Evolutionary conservation across 2,797 vertebrate genomes (phyloP), one percentile per base, ranked within the genome.

Genomic region (Meriones psammophilus): DNA sequence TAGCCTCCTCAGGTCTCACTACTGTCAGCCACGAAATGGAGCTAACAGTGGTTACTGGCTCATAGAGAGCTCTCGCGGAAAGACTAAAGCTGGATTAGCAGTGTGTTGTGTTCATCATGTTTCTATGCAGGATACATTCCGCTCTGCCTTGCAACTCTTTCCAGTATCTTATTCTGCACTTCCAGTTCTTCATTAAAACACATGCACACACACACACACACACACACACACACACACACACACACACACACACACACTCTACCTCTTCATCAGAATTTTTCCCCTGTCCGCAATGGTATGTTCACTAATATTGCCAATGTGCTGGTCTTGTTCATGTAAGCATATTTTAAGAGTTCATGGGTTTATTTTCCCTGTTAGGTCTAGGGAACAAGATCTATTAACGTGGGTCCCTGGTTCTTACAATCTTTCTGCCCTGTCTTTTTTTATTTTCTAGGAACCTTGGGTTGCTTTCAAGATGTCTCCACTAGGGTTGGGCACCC

Each of bases 121-220:
- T 15, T 36, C 36, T 64, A 33, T 54, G 18, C 58, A 81, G 12
- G 50, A 56, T 2, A 24, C 1, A 76, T 36, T 79, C 28, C 66
- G 14, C 17, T 64, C 8, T 28, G 12, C 5, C 30, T n/a, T 66
- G 8, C 26, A 33, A 46, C 15, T 64, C 9, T 28, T 60, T 50
- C 56, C 64, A 91, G 14, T 33, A 50, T 18, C 54, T 66, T 50
- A 17, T 62, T 83, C 36, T 83, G 24, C 24, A 62, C 13, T 17
- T 62, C 24, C 14, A 26, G 7, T 39, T 36, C 22, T 26, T 28
- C 24, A 15, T 39, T 7, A 46, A 84, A 83, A 18, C 42, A 42
- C 42, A 6, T 7, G 6, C 5, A 42, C 42, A 6, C 42, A n/a
- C n/a, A n/a, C n/a, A n/a, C 3, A 4, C 42, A 4, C 42, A 4